Conservation (phyloP, 2,888 invertebrate species). For the Volucella zonaria region DNA sequence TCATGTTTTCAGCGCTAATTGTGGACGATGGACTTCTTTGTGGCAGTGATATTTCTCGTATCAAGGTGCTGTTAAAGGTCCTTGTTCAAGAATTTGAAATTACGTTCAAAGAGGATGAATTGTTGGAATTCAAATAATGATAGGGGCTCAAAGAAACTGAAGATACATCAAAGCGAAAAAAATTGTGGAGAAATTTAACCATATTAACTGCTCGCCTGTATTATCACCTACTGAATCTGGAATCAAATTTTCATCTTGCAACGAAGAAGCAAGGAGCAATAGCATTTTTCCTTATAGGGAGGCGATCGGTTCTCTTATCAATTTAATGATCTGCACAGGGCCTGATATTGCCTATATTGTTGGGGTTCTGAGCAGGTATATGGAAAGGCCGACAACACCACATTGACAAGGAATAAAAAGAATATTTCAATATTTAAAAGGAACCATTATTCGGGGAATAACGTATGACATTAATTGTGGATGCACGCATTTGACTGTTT, state of each 20-base stretch:
- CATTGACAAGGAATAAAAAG: slow-evolving; percentile 60
- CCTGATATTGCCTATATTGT: slow-evolving; percentile 28
- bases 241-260: slow-evolving; percentile 4
- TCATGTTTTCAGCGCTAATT: slow-evolving; percentile 59
- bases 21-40: slow-evolving; percentile 76
- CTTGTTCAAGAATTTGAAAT: slow-evolving; percentile 18
- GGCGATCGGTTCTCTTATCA: slow-evolving; percentile 22
- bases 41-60: slow-evolving; percentile 34
- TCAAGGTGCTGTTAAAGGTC: background rate
- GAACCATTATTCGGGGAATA: slow-evolving; percentile 43
- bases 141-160: slow-evolving; percentile 1
- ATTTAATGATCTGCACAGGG: slow-evolving; percentile 28
- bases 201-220: slow-evolving; percentile 5
- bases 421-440: slow-evolving; percentile 55
- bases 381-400: slow-evolving; percentile 41
- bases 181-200: background rate
- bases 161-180: slow-evolving; percentile 15
- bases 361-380: slow-evolving; percentile 25
- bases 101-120: slow-evolving; percentile 5
- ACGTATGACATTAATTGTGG: slow-evolving; percentile 5
- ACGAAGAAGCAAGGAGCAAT: background rate
- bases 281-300: slow-evolving; percentile 52
- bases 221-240: slow-evolving; percentile 23
- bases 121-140: too few relatives aligned
- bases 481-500: background rate